Base-by-base conservation (phyloP, 2,888 invertebrate species). In the Euspilapteryx auroguttella region DNA sequence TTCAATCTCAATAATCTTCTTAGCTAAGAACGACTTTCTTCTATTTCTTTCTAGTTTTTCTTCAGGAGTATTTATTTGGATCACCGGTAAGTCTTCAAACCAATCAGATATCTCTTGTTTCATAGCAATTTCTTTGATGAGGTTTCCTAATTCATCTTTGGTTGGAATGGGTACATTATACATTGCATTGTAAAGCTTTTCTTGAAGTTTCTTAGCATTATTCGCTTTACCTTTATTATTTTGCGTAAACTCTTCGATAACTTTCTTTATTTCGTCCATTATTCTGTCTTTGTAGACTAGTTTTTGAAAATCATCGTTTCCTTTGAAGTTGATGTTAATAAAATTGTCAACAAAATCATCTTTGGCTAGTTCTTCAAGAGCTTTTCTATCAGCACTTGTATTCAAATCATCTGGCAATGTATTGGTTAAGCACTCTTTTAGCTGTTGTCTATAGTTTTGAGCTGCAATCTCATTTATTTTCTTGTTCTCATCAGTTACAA, bases 101-200 rank as follows among this genome's bases (percentile, higher is more conserved):
- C 68, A 69, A 14, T 56, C 45, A 13, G 59, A 57, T 2, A 69
- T 44, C 40, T 66, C 68, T 0, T 47, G 30, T 4, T 45, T 47
- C 11, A 68, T 30, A 11, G 58, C 32, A 27, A 66, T 55, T 36
- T 55, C 51, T 34, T 57, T 49, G 1, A 51, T 55, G 47, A 65
- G 64, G 25, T 54, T 45, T 37, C 37, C 43, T 10, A 66, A 30
- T 2, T 44, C 44, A n/a, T 48, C 40, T 5, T 48, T 41, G 25
- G 39, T 38, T 1, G 66, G 66, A n/a, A 48, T 11, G 9, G 64
- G 55, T 0, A 66, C 57, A 34, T 48, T 51, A 12, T 48, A 40
- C 12, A 69, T 37, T 8, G 50, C 42, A 30, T 39, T 38, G 7
- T 63, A 35, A 14, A 66, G 41, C 28, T 55, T 50, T 26, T 41